Percentiles rank a stretch among this genome's conserved stretches.
Evolutionary conservation across 53 echinoderm and acorn worm genomes (phyloP).

Genomic region (Apostichopus leukothele): DNA sequence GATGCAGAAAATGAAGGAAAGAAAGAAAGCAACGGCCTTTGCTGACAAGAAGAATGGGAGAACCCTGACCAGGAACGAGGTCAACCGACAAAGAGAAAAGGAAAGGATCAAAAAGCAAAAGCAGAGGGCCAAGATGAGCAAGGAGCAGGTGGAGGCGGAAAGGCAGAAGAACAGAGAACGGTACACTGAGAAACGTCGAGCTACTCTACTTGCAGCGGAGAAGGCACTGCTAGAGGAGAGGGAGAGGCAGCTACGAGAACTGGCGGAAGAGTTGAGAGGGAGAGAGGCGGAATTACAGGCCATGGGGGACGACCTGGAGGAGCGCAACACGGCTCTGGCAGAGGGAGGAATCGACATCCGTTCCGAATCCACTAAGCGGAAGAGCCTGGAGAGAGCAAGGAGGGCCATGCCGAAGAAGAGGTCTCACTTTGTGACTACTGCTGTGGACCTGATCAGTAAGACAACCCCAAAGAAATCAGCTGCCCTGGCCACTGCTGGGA

Average conservation of each 20-base stretch:
- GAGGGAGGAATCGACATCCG: not conserved
- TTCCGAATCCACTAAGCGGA: not conserved
- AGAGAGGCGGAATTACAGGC: too few species aligned
- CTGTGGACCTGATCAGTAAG: not conserved
- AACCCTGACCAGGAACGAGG: not conserved
- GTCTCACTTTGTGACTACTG: not conserved
- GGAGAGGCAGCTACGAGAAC: not conserved
- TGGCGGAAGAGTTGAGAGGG: not conserved
- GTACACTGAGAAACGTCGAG: not conserved
- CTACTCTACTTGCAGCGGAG: not conserved
- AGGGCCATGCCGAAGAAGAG: not conserved
- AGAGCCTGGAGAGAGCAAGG: not conserved
- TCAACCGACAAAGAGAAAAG: not conserved
- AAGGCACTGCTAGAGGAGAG: not conserved
- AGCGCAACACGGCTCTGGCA: not conserved
- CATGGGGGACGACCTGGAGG: not conserved
- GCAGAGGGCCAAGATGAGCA: not conserved
- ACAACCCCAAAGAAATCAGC: not conserved
- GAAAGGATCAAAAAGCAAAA: not conserved
- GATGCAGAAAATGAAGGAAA: not conserved
- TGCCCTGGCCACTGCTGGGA: not conserved
- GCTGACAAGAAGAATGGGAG: not conserved
- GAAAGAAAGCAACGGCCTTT: not conserved
- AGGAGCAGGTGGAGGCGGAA: not conserved
- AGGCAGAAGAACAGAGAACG: not conserved